Base-by-base conservation (phyloP, 2,113 vertebrate species). In the Eclectus roratus region DNA sequence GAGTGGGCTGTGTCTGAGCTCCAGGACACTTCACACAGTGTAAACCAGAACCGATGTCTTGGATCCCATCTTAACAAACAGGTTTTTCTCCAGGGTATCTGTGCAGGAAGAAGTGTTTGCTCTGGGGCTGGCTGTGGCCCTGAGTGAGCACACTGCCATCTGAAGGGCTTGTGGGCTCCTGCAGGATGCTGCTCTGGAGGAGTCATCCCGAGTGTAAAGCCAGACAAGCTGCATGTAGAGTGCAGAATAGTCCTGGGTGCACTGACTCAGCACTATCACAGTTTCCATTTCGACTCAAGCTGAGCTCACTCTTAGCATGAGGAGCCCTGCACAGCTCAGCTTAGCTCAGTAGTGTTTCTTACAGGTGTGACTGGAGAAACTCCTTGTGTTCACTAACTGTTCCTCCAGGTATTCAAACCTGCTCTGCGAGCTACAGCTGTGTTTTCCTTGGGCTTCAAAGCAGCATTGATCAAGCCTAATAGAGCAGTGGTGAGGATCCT, bases 131-230 rank as follows among this genome's bases (percentile, higher is more conserved):
- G 69, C 21, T 60, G 27, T 2, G 33, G 72, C 61, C 69, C 46
- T 2, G 4, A 56, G 47, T 55, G 89, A 95, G 84, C 73, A 84
- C 56, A 68, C 65, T 97, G 93, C 84, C 86, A 64, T 94, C 95
- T 97, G 80, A 93, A 95, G 95, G 94, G 56, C 28, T 25, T 60
- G 8, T 12, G 73, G 86, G 79, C 73, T 92, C 65, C 84, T 69
- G 5, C 77, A 89, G 85, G 50, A 28, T 74, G 83, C 55, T 84
- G 69, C 61, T 74, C 35, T 65, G 31, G 50, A 70, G 49, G 64
- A 31, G 27, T 81, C 41, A 41, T 17, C 43, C 43, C 33, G 25
- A 77, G 37, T 53, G 61, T 33, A 41, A 66, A 19, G 53, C 56
- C 76, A 76, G 69, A 46, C 10, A 50, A 65, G 46, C 43, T 74